Conservation (phyloP, 30 jellyfish, hydroid and myxozoan genomes). For the Nemopilema nomurai region DNA sequence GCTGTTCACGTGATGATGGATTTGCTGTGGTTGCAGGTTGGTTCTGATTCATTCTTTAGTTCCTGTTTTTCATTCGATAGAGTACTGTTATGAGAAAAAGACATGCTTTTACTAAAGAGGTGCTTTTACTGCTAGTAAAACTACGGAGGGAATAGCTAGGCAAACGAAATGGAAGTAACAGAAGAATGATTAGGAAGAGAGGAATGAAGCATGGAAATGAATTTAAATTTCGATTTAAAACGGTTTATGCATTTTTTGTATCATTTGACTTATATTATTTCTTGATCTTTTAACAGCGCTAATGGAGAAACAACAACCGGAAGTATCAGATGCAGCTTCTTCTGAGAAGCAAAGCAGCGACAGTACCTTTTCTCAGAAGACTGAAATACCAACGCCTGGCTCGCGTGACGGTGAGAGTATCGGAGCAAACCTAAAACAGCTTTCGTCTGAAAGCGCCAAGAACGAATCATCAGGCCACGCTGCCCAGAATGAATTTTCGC, state of each 20-base stretch:
- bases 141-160: no score
- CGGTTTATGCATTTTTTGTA: no score
- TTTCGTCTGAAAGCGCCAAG: neutral
- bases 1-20: conserved; percentile 7
- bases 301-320: neutral
- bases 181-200: no score
- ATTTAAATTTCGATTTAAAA: no score
- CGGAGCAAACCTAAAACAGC: conserved; percentile 8
- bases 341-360: neutral
- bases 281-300: neutral
- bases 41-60: neutral
- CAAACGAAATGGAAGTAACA: no score
- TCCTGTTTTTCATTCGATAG: neutral
- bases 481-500: neutral
- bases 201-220: no score
- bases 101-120: no score
- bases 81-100: neutral
- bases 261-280: no score
- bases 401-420: conserved; percentile 9
- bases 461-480: neutral
- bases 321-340: neutral
- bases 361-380: neutral
- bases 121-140: no score
- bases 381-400: neutral
- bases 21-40: conserved; percentile 14